These are phyloP conservation scores for Yponomeuta evonymella DNA, from an alignment of 2,888 invertebrate species.

Conservation along the genomic window DNA sequence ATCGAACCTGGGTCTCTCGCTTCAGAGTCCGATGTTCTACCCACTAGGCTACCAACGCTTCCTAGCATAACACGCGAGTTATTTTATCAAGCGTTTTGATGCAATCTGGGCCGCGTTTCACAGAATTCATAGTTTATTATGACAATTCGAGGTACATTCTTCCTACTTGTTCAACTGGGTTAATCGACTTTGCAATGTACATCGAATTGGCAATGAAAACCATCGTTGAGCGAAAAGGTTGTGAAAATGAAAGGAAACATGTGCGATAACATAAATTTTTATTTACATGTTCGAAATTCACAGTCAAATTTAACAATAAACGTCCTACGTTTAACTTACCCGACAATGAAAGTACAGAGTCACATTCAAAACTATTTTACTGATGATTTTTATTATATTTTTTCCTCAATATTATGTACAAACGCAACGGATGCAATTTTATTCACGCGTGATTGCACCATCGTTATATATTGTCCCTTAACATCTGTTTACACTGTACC, in stretches of 20 bases:
- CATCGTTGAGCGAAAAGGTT: too few species aligned
- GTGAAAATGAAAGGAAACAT: constrained; percentile 31
- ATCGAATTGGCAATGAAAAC: too few species aligned
- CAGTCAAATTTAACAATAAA: constrained; percentile 66
- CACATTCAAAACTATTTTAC: constrained; percentile 17
- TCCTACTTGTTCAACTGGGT: too few species aligned
- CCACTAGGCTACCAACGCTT: too few species aligned
- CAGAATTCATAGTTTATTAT: too few species aligned
- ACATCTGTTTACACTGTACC: background rate
- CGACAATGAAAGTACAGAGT: constrained; percentile 51
- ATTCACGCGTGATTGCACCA: background rate
- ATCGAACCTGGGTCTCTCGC: too few species aligned
- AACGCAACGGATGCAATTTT: background rate
- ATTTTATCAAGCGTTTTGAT: too few species aligned
- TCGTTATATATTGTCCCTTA: background rate
- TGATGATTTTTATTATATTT: constrained; percentile 33
- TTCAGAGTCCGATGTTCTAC: too few species aligned
- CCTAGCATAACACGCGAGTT: too few species aligned
- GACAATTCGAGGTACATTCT: too few species aligned
- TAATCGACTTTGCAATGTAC: too few species aligned
- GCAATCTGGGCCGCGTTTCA: too few species aligned
- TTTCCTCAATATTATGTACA: constrained; percentile 8
- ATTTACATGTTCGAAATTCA: constrained; percentile 72
- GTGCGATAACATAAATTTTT: constrained; percentile 73
- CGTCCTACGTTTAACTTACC: constrained; percentile 45